phyloP scores from a whole-genome alignment of 2,113 vertebrate species.

The Neomonachus schauinslandi region DNA sequence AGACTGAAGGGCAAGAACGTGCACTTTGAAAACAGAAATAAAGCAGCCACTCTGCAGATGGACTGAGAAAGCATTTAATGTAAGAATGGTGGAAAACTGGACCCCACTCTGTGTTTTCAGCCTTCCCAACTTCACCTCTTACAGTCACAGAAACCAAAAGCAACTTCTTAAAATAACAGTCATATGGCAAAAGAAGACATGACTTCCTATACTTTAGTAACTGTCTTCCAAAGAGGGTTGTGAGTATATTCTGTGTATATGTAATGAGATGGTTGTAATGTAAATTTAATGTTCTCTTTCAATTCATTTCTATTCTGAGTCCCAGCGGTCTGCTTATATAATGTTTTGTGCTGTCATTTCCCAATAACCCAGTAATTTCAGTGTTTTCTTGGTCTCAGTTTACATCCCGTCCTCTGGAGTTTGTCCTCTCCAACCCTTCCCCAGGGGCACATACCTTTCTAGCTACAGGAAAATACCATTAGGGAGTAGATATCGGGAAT shows the following conservation, averaged over 20 bases:
- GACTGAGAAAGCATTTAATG: too few relatives aligned
- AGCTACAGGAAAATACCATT: rapidly evolving
- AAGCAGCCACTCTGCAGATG: background rate
- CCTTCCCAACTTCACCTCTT: background rate
- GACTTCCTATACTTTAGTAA: rapidly evolving
- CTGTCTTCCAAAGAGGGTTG: rapidly evolving
- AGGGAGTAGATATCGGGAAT: rapidly evolving
- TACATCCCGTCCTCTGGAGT: background rate
- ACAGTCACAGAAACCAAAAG: background rate
- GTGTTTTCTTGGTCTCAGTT: background rate
- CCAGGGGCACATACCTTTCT: background rate
- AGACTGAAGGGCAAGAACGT: rapidly evolving
- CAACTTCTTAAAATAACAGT: background rate
- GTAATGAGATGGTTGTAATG: background rate
- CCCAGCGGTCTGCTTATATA: background rate
- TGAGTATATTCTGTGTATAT: too few relatives aligned
- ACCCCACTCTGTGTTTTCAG: background rate
- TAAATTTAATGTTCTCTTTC: background rate
- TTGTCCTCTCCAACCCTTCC: background rate
- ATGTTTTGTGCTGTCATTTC: background rate
- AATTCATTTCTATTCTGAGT: background rate
- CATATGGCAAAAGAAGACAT: background rate
- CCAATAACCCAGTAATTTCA: background rate
- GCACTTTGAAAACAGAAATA: background rate
- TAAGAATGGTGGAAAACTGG: background rate